phyloP scores from a whole-genome alignment of 2,113 vertebrate genomes.

The Oryzias javanicus region DNA sequence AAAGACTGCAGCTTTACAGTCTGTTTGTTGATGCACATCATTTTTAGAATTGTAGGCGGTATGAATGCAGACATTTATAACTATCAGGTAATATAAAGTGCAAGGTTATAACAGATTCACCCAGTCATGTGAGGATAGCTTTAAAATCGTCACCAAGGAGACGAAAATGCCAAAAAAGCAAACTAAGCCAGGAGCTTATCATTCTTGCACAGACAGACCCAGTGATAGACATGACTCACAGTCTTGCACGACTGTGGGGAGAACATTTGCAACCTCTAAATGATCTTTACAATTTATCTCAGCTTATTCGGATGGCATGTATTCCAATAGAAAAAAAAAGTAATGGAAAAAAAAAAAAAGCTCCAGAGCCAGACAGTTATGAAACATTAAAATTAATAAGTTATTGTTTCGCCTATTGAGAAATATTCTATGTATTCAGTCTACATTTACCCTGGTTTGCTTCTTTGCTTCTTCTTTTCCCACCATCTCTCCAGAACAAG shows the following conservation, averaged over 20 bases:
- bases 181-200: conserved; percentile 24
- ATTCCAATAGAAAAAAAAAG: not conserved
- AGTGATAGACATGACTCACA: conserved; percentile 3
- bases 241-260: not conserved
- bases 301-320: not conserved
- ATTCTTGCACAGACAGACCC: conserved; percentile 5
- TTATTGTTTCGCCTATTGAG: conserved; percentile 8
- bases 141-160: conserved; percentile 43
- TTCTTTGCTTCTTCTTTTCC: not conserved
- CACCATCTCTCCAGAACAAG: conserved; percentile 8
- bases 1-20: conserved; percentile 51
- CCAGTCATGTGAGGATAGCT: conserved; percentile 7
- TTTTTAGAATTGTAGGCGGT: conserved; percentile 42
- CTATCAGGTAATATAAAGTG: conserved; percentile 8
- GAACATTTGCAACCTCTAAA: rapidly evolving
- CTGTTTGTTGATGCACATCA: conserved; percentile 23
- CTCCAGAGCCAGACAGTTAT: conserved; percentile 21
- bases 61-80: conserved; percentile 29
- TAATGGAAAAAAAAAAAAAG: conserved; percentile 7
- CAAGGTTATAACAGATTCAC: conserved; percentile 9
- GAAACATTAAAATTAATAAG: conserved; percentile 20
- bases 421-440: not conserved
- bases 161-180: conserved; percentile 36
- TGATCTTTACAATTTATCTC: not conserved
- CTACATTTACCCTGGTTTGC: not conserved